Evolutionary conservation across 2,113 vertebrate genomes (phyloP).

Genomic region (Paraplagusia blochii): DNA sequence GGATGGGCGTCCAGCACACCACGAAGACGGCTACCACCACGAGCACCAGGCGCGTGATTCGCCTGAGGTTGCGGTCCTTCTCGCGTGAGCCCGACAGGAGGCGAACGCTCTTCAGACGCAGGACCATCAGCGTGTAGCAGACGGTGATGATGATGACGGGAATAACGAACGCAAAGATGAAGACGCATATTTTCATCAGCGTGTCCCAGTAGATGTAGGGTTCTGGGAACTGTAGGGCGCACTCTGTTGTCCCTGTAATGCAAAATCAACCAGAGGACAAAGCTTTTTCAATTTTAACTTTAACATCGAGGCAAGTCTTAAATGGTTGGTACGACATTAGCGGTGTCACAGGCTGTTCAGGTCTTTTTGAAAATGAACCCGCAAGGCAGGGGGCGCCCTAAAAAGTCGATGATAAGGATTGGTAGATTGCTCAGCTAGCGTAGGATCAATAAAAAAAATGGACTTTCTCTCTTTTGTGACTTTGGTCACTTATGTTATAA

Average conservation of each 20-base stretch:
- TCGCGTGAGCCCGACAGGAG: slow-evolving; percentile 93
- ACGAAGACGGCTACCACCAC: slow-evolving; percentile 95
- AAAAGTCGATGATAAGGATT: no score
- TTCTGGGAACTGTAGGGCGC: slow-evolving; percentile 93
- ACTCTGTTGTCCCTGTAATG: slow-evolving; percentile 81
- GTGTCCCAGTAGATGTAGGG: slow-evolving; percentile 95
- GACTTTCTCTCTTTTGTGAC: no score
- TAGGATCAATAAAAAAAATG: no score
- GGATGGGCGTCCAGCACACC: slow-evolving; percentile 91
- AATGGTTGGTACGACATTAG: no score
- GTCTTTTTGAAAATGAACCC: no score
- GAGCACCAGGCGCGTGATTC: slow-evolving; percentile 92
- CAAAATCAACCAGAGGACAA: neutral
- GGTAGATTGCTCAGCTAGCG: no score
- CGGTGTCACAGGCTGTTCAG: no score
- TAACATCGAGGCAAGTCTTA: neutral
- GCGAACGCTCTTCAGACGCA: slow-evolving; percentile 88
- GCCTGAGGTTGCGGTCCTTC: slow-evolving; percentile 91
- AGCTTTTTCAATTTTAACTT: neutral
- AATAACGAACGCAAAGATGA: slow-evolving; percentile 89
- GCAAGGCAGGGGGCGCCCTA: no score
- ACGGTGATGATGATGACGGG: slow-evolving; percentile 91
- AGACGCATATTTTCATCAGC: slow-evolving; percentile 96
- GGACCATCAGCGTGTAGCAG: slow-evolving; percentile 94
- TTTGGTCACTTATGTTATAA: no score